Conservation (phyloP, 2,113 vertebrate genomes). For the Pterocles burchelli region DNA sequence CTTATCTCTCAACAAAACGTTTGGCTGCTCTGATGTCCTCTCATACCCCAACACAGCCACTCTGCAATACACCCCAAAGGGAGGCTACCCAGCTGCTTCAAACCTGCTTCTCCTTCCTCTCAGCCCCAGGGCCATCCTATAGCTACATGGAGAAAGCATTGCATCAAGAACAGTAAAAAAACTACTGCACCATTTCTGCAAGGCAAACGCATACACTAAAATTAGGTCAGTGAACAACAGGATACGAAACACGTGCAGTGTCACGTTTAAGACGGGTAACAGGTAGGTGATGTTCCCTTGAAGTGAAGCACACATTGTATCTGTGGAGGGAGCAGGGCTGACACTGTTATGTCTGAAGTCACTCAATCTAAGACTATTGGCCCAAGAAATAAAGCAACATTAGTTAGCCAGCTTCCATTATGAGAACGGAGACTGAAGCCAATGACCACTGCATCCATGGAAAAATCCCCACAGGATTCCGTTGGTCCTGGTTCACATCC, state of each 20-base stretch:
- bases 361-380: not conserved
- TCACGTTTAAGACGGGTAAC: not conserved
- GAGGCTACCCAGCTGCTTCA: not conserved
- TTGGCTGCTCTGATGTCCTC: not conserved
- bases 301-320: not conserved
- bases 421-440: not conserved
- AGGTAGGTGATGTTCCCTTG: not conserved
- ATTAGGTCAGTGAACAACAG: not conserved
- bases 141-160: not conserved
- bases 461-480: not conserved
- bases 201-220: not conserved
- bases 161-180: not conserved
- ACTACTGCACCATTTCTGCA: not conserved
- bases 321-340: not conserved
- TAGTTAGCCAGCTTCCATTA: not conserved
- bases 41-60: not conserved
- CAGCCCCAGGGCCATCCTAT: not conserved
- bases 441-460: not conserved
- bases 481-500: not conserved
- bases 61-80: not conserved
- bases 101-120: not conserved
- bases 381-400: not conserved
- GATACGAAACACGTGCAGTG: not conserved
- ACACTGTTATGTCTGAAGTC: not conserved
- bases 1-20: not conserved